Conservation (phyloP, 1,140 invertebrate species). For the Coenobita brevimanus region DNA sequence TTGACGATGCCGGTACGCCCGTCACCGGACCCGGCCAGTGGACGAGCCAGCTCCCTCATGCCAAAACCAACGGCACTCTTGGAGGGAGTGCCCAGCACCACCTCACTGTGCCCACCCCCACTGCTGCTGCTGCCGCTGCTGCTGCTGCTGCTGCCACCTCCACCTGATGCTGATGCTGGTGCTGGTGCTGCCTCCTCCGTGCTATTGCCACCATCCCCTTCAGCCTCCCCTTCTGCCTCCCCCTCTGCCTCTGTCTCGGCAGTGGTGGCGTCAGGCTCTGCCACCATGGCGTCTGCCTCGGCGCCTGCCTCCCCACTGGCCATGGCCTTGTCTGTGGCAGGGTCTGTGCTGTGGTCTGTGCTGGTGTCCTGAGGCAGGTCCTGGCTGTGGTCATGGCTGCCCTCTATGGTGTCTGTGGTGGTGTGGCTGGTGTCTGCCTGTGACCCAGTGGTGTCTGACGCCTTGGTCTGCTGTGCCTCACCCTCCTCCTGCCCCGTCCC, state of each 20-base stretch:
- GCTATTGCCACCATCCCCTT: not conserved
- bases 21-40: not conserved
- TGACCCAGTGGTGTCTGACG: too few relatives aligned
- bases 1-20: conserved; percentile 42
- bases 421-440: too few relatives aligned
- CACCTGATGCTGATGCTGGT: not conserved
- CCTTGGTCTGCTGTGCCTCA: not conserved
- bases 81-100: conserved; percentile 33
- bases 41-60: conserved; percentile 31
- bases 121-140: not conserved
- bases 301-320: not conserved
- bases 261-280: not conserved
- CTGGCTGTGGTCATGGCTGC: too few relatives aligned
- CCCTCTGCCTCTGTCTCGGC: not conserved
- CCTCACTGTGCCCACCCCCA: not conserved
- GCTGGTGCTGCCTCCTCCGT: not conserved
- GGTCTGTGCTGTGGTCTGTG: not conserved
- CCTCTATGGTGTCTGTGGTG: too few relatives aligned
- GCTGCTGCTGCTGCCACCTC: not conserved
- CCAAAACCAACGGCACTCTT: conserved; percentile 38
- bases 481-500: not conserved
- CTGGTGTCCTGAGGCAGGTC: not conserved
- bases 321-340: not conserved
- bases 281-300: not conserved
- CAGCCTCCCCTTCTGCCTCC: not conserved